These are phyloP conservation scores for Sebastolobus altivelis DNA, from an alignment of 2,797 vertebrate genomes.

Conservation along the genomic window DNA sequence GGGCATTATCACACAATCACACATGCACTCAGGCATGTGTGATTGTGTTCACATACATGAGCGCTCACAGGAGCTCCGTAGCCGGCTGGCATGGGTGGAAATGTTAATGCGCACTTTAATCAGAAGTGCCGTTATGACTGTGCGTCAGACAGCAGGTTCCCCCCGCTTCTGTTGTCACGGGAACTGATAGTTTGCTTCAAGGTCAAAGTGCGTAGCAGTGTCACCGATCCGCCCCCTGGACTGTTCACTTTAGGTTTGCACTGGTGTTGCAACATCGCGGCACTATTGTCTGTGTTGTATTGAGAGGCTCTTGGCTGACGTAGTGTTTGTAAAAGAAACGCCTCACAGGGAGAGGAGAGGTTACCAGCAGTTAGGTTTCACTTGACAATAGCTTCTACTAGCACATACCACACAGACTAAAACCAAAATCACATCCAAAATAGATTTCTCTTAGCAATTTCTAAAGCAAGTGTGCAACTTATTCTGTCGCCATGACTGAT, in stretches of 20 bases:
- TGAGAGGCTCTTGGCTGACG: not conserved
- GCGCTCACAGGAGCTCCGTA: slow-evolving; percentile 19
- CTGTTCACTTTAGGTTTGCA: slow-evolving; percentile 28
- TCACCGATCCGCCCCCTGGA: slow-evolving; percentile 1
- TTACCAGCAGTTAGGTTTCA: slow-evolving; percentile 25
- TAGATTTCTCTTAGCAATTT: not conserved
- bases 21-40: slow-evolving; percentile 59
- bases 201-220: slow-evolving; percentile 38
- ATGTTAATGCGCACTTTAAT: slow-evolving; percentile 48
- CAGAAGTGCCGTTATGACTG: slow-evolving; percentile 13
- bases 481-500: not conserved
- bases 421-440: not conserved
- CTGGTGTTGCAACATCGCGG: slow-evolving; percentile 22
- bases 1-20: slow-evolving; percentile 83
- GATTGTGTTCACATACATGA: slow-evolving; percentile 56
- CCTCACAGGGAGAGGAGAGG: slow-evolving; percentile 16
- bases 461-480: not conserved
- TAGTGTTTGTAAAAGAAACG: slow-evolving; percentile 23
- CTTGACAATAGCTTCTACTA: not conserved
- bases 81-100: slow-evolving; percentile 43
- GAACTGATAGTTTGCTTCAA: slow-evolving; percentile 31
- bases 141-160: slow-evolving; percentile 26
- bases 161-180: slow-evolving; percentile 12
- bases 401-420: not conserved
- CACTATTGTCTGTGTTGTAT: slow-evolving; percentile 33